phyloP scores from a whole-genome alignment of 2,888 invertebrate genomes.

The Piscicola geometra region DNA sequence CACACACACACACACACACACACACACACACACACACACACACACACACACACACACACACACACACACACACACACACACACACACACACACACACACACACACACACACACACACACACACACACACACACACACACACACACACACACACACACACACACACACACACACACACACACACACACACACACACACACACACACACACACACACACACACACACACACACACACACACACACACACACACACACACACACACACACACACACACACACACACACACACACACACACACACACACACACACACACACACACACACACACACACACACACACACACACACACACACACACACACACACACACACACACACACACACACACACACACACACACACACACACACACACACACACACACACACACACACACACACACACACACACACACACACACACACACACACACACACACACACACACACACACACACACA shows the following conservation, averaged over 20 bases:
- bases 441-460: constrained; percentile 21
- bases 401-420: constrained; percentile 26
- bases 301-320: too few species aligned
- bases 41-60: constrained; percentile 30
- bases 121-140: constrained; percentile 7
- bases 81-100: constrained; percentile 21
- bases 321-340: too few species aligned
- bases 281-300: too few species aligned
- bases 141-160: too few species aligned
- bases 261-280: too few species aligned
- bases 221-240: too few species aligned
- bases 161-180: too few species aligned
- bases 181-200: too few species aligned
- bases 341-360: too few species aligned
- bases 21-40: constrained; percentile 24
- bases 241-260: too few species aligned
- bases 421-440: constrained; percentile 22
- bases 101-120: constrained; percentile 18
- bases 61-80: constrained; percentile 21
- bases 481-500: constrained; percentile 3
- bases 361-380: too few species aligned
- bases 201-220: too few species aligned
- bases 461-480: constrained; percentile 22
- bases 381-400: constrained; percentile 8
- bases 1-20: constrained; percentile 19